Conservation (phyloP, 2,797 vertebrate genomes). For the Spheniscus humboldti region DNA sequence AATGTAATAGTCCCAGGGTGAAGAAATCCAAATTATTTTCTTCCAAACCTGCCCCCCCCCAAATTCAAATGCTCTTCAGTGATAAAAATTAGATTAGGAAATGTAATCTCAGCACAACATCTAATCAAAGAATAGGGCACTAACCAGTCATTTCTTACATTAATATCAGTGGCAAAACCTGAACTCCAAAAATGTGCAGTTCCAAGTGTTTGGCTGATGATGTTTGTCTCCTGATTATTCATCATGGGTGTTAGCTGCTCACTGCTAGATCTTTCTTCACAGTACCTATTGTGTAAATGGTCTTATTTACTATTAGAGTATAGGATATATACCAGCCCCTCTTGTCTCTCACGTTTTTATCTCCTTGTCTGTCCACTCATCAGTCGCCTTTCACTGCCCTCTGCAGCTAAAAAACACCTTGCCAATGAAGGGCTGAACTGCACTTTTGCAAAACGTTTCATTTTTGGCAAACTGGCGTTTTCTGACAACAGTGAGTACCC, state of each 20-base stretch:
- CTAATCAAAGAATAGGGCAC: background rate
- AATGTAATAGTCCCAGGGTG: background rate
- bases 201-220: background rate
- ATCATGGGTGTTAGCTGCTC: background rate
- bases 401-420: background rate
- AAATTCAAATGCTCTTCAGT: background rate
- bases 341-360: background rate
- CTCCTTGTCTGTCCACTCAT: background rate
- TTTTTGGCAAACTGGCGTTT: background rate
- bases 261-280: background rate
- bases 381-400: background rate
- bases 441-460: accelerated
- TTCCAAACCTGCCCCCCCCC: background rate
- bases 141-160: background rate
- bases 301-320: background rate
- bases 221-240: background rate
- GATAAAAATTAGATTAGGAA: conserved; percentile 8
- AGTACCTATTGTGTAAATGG: background rate
- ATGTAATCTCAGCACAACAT: background rate
- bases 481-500: background rate
- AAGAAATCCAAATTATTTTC: background rate
- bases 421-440: background rate
- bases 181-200: background rate
- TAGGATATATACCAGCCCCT: background rate
- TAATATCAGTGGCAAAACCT: background rate